These are phyloP conservation scores for Melanostoma scalare DNA, from an alignment of 2,888 invertebrate species.

Conservation along the genomic window DNA sequence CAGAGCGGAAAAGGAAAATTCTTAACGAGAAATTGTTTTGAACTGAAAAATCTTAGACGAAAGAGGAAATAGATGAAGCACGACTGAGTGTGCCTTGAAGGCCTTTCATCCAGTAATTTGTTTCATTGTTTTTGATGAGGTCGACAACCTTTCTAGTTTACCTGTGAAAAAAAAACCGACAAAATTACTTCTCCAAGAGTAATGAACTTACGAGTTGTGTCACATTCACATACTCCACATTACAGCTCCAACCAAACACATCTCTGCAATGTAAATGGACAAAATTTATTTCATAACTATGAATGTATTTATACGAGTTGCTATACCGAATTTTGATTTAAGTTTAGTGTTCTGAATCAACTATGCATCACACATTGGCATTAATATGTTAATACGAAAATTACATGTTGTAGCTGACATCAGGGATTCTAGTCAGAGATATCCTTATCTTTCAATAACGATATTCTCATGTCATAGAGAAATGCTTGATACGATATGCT, in stretches of 20 bases:
- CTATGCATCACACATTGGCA: constrained; percentile 1
- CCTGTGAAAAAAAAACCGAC: neutral
- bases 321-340: too few species aligned
- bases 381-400: neutral
- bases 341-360: neutral
- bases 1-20: constrained; percentile 33
- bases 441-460: neutral
- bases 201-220: constrained; percentile 16
- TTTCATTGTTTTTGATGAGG: constrained; percentile 38
- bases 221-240: neutral
- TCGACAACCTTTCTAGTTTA: constrained; percentile 22
- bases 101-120: constrained; percentile 41
- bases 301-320: too few species aligned
- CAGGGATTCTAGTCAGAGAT: neutral
- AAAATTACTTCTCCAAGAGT: neutral
- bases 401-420: neutral
- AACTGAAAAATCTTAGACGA: constrained; percentile 32
- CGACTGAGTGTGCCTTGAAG: constrained; percentile 49
- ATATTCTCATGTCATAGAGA: constrained; percentile 22
- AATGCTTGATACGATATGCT: constrained; percentile 11
- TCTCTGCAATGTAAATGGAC: neutral
- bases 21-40: constrained; percentile 62
- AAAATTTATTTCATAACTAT: neutral
- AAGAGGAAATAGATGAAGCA: constrained; percentile 36
- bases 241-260: neutral